Evolutionary conservation across 2,113 vertebrate species (phyloP).

Genomic region (Microcebus griseorufus): DNA sequence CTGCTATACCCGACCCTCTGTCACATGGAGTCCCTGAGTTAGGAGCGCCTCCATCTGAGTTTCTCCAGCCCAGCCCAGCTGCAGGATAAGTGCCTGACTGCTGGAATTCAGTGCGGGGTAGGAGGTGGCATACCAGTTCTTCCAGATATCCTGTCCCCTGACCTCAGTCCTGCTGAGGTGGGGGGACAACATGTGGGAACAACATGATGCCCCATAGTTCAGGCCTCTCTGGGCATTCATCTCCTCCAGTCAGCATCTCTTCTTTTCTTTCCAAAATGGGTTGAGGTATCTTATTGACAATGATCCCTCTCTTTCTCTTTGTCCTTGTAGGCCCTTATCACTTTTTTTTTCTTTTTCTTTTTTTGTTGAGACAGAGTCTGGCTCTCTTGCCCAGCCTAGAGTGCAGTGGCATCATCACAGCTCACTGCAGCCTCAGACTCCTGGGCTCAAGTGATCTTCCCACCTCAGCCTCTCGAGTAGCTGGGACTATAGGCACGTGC

Average conservation of each 20-base stretch:
- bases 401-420: background rate
- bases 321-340: background rate
- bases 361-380: background rate
- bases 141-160: background rate
- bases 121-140: accelerated
- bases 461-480: background rate
- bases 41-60: background rate
- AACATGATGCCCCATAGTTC: background rate
- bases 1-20: background rate
- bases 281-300: background rate
- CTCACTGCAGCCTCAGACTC: background rate
- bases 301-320: background rate
- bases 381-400: no score
- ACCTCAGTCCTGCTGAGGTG: background rate
- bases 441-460: background rate
- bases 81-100: background rate
- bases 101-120: background rate
- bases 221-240: background rate
- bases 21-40: background rate
- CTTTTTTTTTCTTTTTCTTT: background rate
- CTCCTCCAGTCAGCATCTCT: background rate
- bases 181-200: no score
- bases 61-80: background rate
- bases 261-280: background rate
- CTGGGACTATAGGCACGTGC: background rate